Evolutionary conservation across 2,888 invertebrate genomes (phyloP), one percentile per base, ranked within the genome.

Genomic region (Buathra laborator): DNA sequence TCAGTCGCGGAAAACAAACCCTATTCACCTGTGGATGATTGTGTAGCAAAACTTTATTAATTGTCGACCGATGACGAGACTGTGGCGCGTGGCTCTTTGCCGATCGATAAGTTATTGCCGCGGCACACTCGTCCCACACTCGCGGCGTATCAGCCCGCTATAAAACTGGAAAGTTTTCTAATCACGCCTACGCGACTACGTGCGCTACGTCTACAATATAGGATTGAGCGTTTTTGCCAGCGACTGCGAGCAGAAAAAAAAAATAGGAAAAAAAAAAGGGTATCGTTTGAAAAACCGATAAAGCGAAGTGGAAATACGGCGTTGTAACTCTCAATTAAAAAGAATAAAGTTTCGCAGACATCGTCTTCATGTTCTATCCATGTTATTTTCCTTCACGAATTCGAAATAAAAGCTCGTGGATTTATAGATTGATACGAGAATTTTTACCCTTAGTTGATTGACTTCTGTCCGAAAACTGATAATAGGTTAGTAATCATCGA

Each of bases 41-140:
- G 76, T 81, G 56, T 32, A 29, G 62, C 56, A 44, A 79, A 82
- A 82, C 71, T 82, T 82, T 72, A 71, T 77, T 64, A 71, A 82
- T 82, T 82, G 46, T 56, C 48, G 62, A 10, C 62, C 68, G 46
- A 82, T 82, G 66, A 82, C 56, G 76, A 12, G 29, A 19, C 16
- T 3, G 0, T 6, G 4, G 37, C 53, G 32, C 37, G 37, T 71
- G 7, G 71, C 68, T 3, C 48, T 53, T 53, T n/a, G 16, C 5
- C 29, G 53, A 48, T 53, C 71, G 53, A 71, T 71, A 53, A 53
- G 71, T 71, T 53, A 29, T 53, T 32, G 71, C 24, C 32, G 32
- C n/a, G 24, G 32, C 16, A 53, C 71, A 53, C 14, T 71, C 48
- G 51, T 71, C n/a, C 16, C 16, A n/a, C 19, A 53, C 29, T 37